A percentile compares a stretch with the other conserved stretches of the same genome.
These are phyloP conservation scores for Daphoenositta chrysoptera DNA, from an alignment of 2,113 vertebrate species.

Conservation along the genomic window DNA sequence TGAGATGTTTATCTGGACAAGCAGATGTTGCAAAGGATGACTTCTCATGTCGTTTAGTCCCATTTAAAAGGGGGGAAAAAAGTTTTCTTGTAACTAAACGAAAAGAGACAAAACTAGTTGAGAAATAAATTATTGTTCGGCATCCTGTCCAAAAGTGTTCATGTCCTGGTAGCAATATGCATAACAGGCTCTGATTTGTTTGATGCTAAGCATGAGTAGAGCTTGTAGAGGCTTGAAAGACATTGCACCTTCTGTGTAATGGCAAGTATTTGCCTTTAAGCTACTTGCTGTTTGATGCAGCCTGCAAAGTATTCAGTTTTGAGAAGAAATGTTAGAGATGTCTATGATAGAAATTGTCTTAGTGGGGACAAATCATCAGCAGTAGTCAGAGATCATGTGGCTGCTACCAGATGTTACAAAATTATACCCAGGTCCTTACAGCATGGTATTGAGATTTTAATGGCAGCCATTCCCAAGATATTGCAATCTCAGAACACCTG, in stretches of 20 bases:
- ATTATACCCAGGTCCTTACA: background rate
- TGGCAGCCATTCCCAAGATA: background rate
- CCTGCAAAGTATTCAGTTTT: background rate
- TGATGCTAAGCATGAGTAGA: background rate
- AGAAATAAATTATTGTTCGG: background rate
- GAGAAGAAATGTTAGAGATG: background rate
- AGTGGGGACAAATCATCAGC: background rate
- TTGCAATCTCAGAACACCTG: background rate
- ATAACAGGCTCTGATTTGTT: background rate
- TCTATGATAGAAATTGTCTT: background rate
- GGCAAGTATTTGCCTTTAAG: background rate
- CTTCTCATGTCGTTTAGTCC: slow-evolving; percentile 21
- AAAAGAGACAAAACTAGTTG: background rate
- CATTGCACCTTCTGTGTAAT: background rate
- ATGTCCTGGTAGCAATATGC: background rate
- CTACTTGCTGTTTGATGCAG: background rate
- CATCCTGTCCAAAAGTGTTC: background rate
- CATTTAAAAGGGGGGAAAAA: background rate
- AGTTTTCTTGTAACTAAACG: background rate
- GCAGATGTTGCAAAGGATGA: background rate
- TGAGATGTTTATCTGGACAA: background rate
- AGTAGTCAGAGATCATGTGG: background rate
- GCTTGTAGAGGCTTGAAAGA: background rate
- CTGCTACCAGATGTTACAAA: background rate
- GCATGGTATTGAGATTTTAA: background rate